These are phyloP conservation scores for Ovibos moschatus DNA, from an alignment of 2,113 vertebrate genomes.

Conservation along the genomic window DNA sequence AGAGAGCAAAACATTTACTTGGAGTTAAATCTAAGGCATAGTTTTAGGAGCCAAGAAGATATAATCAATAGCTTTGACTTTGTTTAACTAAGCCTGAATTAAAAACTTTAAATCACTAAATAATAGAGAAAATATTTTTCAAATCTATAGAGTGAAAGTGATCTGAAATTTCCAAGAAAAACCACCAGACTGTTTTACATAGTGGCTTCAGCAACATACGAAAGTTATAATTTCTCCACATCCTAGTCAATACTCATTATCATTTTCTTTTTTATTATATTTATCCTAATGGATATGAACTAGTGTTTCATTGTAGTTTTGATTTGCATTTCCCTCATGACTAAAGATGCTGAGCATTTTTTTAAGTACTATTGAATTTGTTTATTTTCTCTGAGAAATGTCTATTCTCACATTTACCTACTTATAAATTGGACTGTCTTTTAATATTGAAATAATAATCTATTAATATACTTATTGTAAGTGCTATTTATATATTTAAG, in stretches of 20 bases:
- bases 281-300: background rate
- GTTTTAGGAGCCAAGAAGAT: background rate
- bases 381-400: background rate
- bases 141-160: background rate
- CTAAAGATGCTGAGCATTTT: background rate
- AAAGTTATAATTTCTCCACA: background rate
- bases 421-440: background rate
- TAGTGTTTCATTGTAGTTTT: background rate
- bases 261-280: background rate
- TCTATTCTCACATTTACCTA: background rate
- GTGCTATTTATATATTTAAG: background rate
- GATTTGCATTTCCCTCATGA: background rate
- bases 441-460: background rate
- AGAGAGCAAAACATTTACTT: background rate
- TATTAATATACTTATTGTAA: background rate
- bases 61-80: background rate
- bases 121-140: background rate
- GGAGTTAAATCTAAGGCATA: background rate
- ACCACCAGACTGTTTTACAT: background rate
- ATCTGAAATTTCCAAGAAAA: background rate
- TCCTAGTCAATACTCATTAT: background rate
- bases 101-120: background rate
- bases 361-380: background rate
- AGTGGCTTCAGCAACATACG: background rate
- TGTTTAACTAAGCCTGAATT: background rate